A percentile compares a stretch with the other conserved stretches of the same genome.
These are phyloP conservation scores for Argyrosomus regius DNA, from an alignment of 2,797 vertebrate genomes.

Conservation along the genomic window DNA sequence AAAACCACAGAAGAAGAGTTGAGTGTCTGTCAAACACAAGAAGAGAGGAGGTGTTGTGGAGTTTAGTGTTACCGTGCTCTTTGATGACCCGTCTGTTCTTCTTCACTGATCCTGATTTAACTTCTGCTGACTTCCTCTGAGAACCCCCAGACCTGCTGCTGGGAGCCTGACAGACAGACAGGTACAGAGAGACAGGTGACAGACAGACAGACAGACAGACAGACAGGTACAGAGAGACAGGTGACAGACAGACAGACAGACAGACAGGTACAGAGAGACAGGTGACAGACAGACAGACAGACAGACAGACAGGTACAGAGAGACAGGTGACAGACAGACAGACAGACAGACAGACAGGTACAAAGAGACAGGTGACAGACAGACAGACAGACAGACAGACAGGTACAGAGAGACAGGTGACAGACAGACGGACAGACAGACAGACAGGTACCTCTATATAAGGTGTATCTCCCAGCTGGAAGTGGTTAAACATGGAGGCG, in stretches of 20 bases:
- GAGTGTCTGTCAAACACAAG: not conserved
- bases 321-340: no score
- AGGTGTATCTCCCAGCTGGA: slow-evolving; percentile 92
- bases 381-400: not conserved
- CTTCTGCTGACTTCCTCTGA: slow-evolving; percentile 91
- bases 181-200: not conserved
- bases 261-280: not conserved
- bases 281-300: not conserved
- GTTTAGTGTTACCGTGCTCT: slow-evolving; percentile 84
- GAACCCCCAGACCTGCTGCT: slow-evolving; percentile 88
- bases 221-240: not conserved
- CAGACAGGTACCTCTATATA: slow-evolving; percentile 86
- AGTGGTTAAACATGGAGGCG: slow-evolving; percentile 93
- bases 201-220: not conserved
- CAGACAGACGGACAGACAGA: not conserved
- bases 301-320: no score
- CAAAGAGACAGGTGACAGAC: not conserved
- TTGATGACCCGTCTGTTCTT: slow-evolving; percentile 88
- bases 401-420: not conserved
- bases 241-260: no score
- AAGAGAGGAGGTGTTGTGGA: not conserved
- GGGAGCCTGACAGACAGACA: slow-evolving; percentile 83
- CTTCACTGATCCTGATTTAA: slow-evolving; percentile 92
- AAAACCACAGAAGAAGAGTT: not conserved
- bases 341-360: no score